These are phyloP conservation scores for Halcyon leucocephala DNA, from an alignment of 2,797 vertebrate species.

Conservation along the genomic window DNA sequence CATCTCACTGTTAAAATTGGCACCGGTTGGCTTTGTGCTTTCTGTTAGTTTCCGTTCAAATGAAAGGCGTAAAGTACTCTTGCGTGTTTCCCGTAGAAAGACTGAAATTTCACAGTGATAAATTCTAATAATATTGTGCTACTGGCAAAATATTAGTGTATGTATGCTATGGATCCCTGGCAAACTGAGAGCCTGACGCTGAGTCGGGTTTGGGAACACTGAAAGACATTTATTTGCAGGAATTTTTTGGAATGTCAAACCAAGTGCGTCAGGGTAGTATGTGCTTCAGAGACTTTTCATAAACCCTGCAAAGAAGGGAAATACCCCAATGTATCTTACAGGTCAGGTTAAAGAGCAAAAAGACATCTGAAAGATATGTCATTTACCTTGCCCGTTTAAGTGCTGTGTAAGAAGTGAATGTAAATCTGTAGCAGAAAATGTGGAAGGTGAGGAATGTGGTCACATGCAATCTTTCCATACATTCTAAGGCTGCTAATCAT, in stretches of 20 bases:
- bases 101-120: neutral
- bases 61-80: neutral
- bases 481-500: neutral
- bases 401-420: neutral
- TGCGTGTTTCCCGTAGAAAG: neutral
- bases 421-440: neutral
- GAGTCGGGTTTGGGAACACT: neutral
- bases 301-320: neutral
- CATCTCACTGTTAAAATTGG: neutral
- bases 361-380: neutral
- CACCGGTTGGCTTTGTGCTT: neutral
- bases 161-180: neutral
- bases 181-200: neutral
- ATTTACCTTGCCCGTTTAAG: neutral
- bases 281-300: neutral
- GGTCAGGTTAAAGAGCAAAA: neutral
- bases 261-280: neutral
- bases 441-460: neutral
- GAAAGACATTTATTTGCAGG: neutral
- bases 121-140: neutral
- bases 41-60: neutral
- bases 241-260: neutral
- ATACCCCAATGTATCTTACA: neutral
- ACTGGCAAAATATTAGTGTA: neutral
- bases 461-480: neutral